Evolutionary conservation across 2,888 invertebrate species (phyloP), one percentile per base, ranked within the genome.

Genomic region (Imbricaverruca yamaguchii): DNA sequence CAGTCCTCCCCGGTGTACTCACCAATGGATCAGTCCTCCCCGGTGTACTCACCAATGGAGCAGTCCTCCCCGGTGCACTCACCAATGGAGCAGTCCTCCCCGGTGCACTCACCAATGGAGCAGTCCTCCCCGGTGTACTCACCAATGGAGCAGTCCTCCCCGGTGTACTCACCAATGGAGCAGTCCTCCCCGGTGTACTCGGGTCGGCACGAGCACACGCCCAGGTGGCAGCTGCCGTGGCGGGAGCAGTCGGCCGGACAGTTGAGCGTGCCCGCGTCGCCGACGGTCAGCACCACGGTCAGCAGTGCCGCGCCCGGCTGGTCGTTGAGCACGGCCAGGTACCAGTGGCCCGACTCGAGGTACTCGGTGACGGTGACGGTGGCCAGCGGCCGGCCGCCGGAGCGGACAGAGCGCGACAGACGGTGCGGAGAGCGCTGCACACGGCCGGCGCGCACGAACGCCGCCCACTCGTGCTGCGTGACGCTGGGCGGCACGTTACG

Each of bases 221-320:
- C 96, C 85, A 95, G 91, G 88, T 95, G 94, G 88, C 96, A 96
- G 80, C 94, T 94, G 80, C 96, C 96, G 84, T 94, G 92, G 59
- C 95, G 95, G 82, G 94, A 94, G 87, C 96, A 96, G 87, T 96
- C 96, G 87, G 95, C 95, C 67, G 94, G 95, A 87, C 96, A 96
- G 56, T 84, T 84, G 83, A 94, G 93, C 84, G 23, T 15, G 78
- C 8, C 78, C 57, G 23, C 6, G 4, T 23, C 57, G 13, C 57
- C 57, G 13, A 25, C 57, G 12, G 18, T 7, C 56, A 78, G 13
- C 78, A 13, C 4, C 12, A 57, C 56, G 67, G 81, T 74, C 25
- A 82, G 83, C 81, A 84, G 83, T 7, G 65, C 81, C 63, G 80
- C 59, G n/a, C 74, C 80, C n/a, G 81, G 77, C 0, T 84, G 85